phyloP scores from a whole-genome alignment of 1,140 invertebrate species.

The Zaprionus lachaisei region DNA sequence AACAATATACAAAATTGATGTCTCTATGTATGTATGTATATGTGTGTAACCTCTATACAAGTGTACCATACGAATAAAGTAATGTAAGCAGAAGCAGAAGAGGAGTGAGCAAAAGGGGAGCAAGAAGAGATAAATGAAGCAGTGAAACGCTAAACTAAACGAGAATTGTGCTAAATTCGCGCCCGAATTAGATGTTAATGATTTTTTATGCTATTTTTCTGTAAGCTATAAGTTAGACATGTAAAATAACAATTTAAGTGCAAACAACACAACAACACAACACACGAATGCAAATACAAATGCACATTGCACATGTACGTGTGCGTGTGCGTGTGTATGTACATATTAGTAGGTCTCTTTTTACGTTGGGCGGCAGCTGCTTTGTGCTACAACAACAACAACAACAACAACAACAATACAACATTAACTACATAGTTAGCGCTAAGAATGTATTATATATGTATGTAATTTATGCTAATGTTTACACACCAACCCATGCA shows the following conservation, averaged over 20 bases:
- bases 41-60: slow-evolving; percentile 12
- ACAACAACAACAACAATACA: slow-evolving; percentile 20
- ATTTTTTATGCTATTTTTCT: slow-evolving; percentile 16
- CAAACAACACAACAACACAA: slow-evolving; percentile 11
- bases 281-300: not conserved
- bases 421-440: slow-evolving; percentile 44
- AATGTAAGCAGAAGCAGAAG: slow-evolving; percentile 3
- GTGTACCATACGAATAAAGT: slow-evolving; percentile 32
- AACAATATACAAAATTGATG: slow-evolving; percentile 29
- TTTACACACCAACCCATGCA: slow-evolving; percentile 37
- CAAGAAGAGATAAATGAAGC: slow-evolving; percentile 2
- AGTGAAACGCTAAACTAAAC: slow-evolving; percentile 13
- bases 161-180: slow-evolving; percentile 16
- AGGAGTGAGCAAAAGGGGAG: not conserved
- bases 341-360: slow-evolving; percentile 37
- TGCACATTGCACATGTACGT: not conserved
- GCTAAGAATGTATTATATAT: slow-evolving; percentile 69
- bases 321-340: slow-evolving; percentile 17
- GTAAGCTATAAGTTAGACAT: slow-evolving; percentile 16
- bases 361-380: slow-evolving; percentile 24
- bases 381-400: slow-evolving; percentile 24
- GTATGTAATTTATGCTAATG: slow-evolving; percentile 68
- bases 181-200: slow-evolving; percentile 2
- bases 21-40: slow-evolving; percentile 17
- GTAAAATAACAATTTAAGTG: slow-evolving; percentile 20